Conservation (phyloP, 2,888 invertebrate genomes). For the Volucella zonaria region DNA sequence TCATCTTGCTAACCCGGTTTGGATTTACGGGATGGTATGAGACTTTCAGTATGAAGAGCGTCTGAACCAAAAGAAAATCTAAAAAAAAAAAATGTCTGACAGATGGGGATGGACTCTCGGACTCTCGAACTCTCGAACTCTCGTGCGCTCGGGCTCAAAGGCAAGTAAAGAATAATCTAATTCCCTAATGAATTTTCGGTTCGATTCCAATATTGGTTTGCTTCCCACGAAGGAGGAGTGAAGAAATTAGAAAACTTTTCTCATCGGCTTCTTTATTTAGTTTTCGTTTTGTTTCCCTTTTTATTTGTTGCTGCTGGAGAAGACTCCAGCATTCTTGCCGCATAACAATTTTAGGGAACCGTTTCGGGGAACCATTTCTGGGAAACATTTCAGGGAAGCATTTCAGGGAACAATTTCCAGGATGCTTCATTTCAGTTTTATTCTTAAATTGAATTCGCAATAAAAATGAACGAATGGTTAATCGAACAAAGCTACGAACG, state of each 20-base stretch:
- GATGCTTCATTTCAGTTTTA: conserved; percentile 67
- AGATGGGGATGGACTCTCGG: conserved; percentile 53
- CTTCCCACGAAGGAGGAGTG: conserved; percentile 39
- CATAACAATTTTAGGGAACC: conserved; percentile 60
- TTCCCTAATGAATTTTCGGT: conserved; percentile 73
- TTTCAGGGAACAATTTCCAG: conserved; percentile 51
- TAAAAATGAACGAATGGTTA: conserved; percentile 58
- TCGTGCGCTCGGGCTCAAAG: conserved; percentile 9
- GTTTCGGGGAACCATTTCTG: conserved; percentile 41
- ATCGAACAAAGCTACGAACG: conserved; percentile 16
- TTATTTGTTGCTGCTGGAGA: conserved; percentile 21
- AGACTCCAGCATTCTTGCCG: conserved; percentile 64
- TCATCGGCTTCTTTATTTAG: conserved; percentile 70
- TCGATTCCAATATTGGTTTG: conserved; percentile 66
- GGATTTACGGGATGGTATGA: conserved; percentile 9
- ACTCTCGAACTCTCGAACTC: conserved; percentile 5
- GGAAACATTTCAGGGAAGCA: too few relatives aligned
- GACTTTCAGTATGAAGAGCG: conserved; percentile 42
- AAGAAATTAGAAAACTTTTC: conserved; percentile 72
- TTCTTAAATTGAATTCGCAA: conserved; percentile 69
- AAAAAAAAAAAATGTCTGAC: conserved; percentile 54
- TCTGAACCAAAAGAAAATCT: conserved; percentile 22
- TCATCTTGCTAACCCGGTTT: conserved; percentile 38
- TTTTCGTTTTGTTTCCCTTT: conserved; percentile 31
- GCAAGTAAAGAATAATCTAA: conserved; percentile 54